Conservation (phyloP, 2,113 vertebrate genomes). For the Oryzias melastigma region DNA sequence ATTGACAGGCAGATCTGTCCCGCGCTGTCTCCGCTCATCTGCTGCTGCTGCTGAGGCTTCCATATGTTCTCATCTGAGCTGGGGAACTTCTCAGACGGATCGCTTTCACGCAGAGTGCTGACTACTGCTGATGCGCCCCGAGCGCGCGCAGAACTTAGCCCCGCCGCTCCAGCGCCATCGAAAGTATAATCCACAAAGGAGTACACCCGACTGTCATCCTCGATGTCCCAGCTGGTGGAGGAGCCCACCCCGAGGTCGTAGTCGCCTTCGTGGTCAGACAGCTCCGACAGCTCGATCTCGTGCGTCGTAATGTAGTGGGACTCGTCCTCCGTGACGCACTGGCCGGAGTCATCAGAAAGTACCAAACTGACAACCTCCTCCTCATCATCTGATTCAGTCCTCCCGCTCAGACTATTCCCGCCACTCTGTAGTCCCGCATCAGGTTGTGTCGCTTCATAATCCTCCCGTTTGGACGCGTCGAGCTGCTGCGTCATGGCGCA, state of each 20-base stretch:
- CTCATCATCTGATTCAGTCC: slow-evolving; percentile 57
- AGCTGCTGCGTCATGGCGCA: neutral
- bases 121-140: slow-evolving; percentile 74
- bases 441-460: slow-evolving; percentile 42
- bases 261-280: slow-evolving; percentile 84
- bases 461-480: slow-evolving; percentile 12
- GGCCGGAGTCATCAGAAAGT: slow-evolving; percentile 48
- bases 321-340: slow-evolving; percentile 73
- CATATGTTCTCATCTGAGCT: slow-evolving; percentile 75
- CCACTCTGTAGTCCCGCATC: slow-evolving; percentile 58
- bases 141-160: slow-evolving; percentile 48
- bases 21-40: slow-evolving; percentile 62
- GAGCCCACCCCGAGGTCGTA: slow-evolving; percentile 82
- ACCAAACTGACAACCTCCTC: slow-evolving; percentile 55
- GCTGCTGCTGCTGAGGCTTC: slow-evolving; percentile 52
- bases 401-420: slow-evolving; percentile 45
- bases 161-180: slow-evolving; percentile 77
- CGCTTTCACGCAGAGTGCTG: slow-evolving; percentile 80
- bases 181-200: slow-evolving; percentile 89
- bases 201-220: slow-evolving; percentile 86
- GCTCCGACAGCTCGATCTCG: slow-evolving; percentile 91
- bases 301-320: slow-evolving; percentile 93
- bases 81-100: slow-evolving; percentile 72
- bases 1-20: slow-evolving; percentile 95
- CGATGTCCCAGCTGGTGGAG: slow-evolving; percentile 83